Conservation (phyloP, 2,888 invertebrate genomes). For the Mycalesis mineus region DNA sequence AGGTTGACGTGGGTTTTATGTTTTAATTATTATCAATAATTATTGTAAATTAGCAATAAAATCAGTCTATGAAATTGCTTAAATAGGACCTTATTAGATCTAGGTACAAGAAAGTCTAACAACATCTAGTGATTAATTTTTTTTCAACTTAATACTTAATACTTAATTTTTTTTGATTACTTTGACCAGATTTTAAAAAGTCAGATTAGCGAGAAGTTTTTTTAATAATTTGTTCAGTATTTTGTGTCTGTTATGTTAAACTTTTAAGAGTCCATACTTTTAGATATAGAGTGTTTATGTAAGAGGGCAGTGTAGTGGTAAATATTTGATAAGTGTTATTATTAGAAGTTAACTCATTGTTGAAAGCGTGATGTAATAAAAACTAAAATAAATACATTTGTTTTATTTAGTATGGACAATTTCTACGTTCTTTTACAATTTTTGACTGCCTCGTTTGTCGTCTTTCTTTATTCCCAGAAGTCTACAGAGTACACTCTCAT, state of each 20-base stretch:
- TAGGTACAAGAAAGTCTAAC: too few relatives aligned
- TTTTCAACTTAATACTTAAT: too few relatives aligned
- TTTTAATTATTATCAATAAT: too few relatives aligned
- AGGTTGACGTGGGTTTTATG: not conserved
- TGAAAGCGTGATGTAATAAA: constrained; percentile 14
- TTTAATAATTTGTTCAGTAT: not conserved
- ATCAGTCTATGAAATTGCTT: too few relatives aligned
- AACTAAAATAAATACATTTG: not conserved
- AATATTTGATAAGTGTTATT: constrained; percentile 38
- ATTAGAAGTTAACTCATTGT: constrained; percentile 7
- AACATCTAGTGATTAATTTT: too few relatives aligned
- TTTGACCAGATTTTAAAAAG: too few relatives aligned
- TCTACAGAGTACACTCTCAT: too few relatives aligned
- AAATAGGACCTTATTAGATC: too few relatives aligned
- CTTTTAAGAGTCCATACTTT: constrained; percentile 34
- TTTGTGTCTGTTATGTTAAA: constrained; percentile 1
- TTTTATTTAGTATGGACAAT: not conserved
- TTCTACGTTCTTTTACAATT: not conserved
- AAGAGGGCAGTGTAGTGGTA: constrained; percentile 36
- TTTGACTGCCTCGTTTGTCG: too few relatives aligned
- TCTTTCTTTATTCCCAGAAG: too few relatives aligned
- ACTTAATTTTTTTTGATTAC: too few relatives aligned
- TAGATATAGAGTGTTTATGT: constrained; percentile 38
- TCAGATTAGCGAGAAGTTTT: not conserved
- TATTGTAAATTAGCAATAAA: too few relatives aligned